Evolutionary conservation across 2,797 vertebrate genomes (phyloP).

Genomic region (Fistularia tabacaria): DNA sequence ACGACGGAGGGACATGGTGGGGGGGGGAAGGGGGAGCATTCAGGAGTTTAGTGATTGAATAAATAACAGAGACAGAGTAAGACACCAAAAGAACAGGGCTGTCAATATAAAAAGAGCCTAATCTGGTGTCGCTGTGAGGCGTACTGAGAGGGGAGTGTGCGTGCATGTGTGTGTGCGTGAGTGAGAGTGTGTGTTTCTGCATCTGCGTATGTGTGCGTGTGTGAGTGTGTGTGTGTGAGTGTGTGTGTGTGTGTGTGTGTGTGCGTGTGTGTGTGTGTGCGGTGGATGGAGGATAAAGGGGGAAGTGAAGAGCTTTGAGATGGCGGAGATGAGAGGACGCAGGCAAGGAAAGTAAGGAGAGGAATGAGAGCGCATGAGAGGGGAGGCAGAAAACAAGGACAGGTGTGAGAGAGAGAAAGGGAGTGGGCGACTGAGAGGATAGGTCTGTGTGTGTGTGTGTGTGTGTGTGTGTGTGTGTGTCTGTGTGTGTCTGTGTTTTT

Average conservation of each 20-base stretch:
- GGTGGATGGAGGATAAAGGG: slow-evolving; percentile 51
- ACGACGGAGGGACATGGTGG: slow-evolving; percentile 17
- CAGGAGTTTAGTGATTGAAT: slow-evolving; percentile 37
- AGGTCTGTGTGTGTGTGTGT: slow-evolving; percentile 3
- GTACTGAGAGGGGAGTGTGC: slow-evolving; percentile 23
- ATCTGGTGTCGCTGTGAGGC: slow-evolving; percentile 43
- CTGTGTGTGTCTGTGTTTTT: no score
- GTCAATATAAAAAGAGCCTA: slow-evolving; percentile 50
- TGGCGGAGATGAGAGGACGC: slow-evolving; percentile 53
- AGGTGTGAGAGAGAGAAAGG: slow-evolving; percentile 43
- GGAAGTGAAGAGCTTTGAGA: slow-evolving; percentile 58
- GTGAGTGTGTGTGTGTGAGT: slow-evolving; percentile 1
- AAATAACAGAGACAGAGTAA: slow-evolving; percentile 27
- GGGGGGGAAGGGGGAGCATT: slow-evolving; percentile 12
- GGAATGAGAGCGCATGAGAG: slow-evolving; percentile 37
- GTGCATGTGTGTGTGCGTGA: slow-evolving; percentile 3
- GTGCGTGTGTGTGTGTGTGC: neutral
- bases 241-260: slow-evolving; percentile 8
- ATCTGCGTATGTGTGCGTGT: no score
- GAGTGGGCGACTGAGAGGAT: slow-evolving; percentile 25
- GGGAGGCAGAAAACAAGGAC: slow-evolving; percentile 52
- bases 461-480: slow-evolving; percentile 1
- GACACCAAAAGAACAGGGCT: slow-evolving; percentile 44
- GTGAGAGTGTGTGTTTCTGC: slow-evolving; percentile 13
- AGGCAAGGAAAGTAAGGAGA: slow-evolving; percentile 46